Conservation (phyloP, 2,113 vertebrate genomes). For the Pseudopodoces humilis region DNA sequence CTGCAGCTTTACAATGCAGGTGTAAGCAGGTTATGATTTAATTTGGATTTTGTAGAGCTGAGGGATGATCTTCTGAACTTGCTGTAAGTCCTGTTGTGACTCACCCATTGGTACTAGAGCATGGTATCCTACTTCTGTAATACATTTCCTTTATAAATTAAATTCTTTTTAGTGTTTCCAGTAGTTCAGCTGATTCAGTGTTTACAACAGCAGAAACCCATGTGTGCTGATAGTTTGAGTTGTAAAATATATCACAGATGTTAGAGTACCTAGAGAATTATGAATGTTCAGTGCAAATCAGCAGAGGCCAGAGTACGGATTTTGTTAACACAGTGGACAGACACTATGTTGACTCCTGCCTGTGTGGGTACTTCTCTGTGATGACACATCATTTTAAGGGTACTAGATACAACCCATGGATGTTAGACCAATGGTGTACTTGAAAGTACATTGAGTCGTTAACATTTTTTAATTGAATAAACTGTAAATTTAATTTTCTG, state of each 20-base stretch:
- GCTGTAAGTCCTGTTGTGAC: neutral
- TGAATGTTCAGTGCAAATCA: neutral
- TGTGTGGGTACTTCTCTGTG: neutral
- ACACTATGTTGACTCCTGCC: neutral
- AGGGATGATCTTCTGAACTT: neutral
- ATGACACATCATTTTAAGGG: neutral
- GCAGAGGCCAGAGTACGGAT: neutral
- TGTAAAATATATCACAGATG: conserved; percentile 7
- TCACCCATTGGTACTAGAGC: neutral
- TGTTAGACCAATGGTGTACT: neutral
- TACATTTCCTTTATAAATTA: neutral
- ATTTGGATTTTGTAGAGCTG: neutral
- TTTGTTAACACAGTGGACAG: neutral
- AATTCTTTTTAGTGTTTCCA: neutral
- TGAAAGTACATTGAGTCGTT: neutral
- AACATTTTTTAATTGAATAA: neutral
- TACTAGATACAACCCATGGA: neutral
- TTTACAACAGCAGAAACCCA: neutral
- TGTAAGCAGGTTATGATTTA: neutral
- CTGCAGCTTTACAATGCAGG: neutral
- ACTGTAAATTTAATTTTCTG: neutral
- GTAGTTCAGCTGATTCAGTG: neutral
- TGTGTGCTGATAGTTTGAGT: neutral
- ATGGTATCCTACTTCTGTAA: neutral
- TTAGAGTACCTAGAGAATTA: neutral